Evolutionary conservation across 1,140 invertebrate species (phyloP).

Genomic region (Stegodyphus mimosarum): DNA sequence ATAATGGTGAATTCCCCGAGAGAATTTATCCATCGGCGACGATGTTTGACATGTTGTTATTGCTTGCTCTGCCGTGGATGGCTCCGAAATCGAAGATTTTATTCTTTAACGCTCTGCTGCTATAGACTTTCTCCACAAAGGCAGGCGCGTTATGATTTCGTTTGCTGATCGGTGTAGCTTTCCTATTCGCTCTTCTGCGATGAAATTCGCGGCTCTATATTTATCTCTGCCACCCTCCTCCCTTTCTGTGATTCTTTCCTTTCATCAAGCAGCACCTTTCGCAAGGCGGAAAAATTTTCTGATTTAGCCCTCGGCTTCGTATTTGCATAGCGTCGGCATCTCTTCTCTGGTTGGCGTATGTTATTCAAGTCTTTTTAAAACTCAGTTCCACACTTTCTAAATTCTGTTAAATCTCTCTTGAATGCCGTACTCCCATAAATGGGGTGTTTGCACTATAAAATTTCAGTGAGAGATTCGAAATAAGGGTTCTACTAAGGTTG

Average conservation of each 20-base stretch:
- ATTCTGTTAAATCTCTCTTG: not conserved
- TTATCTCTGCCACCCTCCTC: not conserved
- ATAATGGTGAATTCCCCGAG: conserved; percentile 51
- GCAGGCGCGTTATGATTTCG: conserved; percentile 17
- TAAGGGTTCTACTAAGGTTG: too few species aligned
- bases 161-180: conserved; percentile 17
- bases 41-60: conserved; percentile 28
- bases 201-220: not conserved
- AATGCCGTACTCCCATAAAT: too few species aligned
- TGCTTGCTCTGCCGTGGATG: conserved; percentile 43
- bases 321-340: conserved; percentile 16
- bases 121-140: conserved; percentile 59
- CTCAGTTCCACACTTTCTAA: conserved; percentile 49
- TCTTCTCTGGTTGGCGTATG: not conserved
- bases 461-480: too few species aligned
- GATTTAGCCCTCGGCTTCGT: conserved; percentile 11
- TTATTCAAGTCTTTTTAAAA: conserved; percentile 4
- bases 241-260: not conserved
- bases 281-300: conserved; percentile 5
- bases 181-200: not conserved
- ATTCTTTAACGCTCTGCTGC: conserved; percentile 51
- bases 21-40: conserved; percentile 53
- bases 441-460: too few species aligned
- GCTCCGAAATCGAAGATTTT: conserved; percentile 58
- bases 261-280: conserved; percentile 19